A percentile compares a stretch with the other conserved stretches of the same genome.
Evolutionary conservation across 2,113 vertebrate genomes (phyloP).

Genomic region (Nanorana parkeri): DNA sequence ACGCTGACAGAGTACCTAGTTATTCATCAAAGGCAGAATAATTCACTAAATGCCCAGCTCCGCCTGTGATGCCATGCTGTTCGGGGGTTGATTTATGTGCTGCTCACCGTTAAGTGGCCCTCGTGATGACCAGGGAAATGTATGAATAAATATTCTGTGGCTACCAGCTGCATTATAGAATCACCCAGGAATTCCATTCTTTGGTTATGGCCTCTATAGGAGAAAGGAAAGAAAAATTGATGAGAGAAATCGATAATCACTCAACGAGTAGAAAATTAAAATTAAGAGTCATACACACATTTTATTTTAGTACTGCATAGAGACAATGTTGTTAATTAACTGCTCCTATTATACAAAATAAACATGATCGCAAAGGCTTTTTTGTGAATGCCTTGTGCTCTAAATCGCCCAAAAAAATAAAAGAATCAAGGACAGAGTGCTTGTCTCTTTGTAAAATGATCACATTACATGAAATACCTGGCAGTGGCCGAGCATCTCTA

Average conservation of each 20-base stretch:
- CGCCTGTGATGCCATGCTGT: constrained; percentile 48
- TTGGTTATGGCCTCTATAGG: constrained; percentile 95
- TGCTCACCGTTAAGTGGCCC: constrained; percentile 94
- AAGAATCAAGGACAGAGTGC: not conserved
- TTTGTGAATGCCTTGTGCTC: not conserved
- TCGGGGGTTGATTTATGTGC: constrained; percentile 53
- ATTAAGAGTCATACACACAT: constrained; percentile 24
- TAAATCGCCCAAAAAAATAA: not conserved
- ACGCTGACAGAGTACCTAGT: constrained; percentile 56
- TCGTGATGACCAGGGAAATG: constrained; percentile 98
- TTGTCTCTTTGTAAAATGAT: not conserved
- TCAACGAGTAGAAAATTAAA: constrained; percentile 56
- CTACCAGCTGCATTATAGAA: constrained; percentile 98
- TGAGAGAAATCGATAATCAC: constrained; percentile 65
- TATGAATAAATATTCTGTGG: constrained; percentile 98
- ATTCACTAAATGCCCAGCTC: constrained; percentile 53
- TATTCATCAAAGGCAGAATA: constrained; percentile 63
- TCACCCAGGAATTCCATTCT: constrained; percentile 99
- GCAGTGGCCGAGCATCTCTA: not conserved
- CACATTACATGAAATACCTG: not conserved
- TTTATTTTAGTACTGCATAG: not conserved
- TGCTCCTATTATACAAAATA: not conserved
- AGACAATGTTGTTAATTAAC: not conserved
- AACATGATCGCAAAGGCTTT: not conserved
- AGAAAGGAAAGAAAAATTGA: constrained; percentile 57